Conservation (phyloP, 2,113 vertebrate species). For the Isichthys henryi region DNA sequence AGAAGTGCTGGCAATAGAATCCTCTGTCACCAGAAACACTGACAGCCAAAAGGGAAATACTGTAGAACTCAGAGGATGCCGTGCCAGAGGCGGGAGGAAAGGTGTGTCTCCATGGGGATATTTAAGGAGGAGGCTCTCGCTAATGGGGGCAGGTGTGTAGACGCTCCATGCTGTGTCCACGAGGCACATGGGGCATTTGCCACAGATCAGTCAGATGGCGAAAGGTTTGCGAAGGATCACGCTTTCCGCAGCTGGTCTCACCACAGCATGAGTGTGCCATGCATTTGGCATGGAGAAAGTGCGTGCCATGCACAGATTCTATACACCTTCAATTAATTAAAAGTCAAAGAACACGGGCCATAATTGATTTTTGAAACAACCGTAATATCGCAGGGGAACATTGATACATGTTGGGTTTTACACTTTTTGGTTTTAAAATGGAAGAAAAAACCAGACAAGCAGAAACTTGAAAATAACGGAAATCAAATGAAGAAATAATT, state of each 20-base stretch:
- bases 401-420: neutral
- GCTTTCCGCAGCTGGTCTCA: conserved; percentile 36
- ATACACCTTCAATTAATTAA: neutral
- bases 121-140: neutral
- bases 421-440: neutral
- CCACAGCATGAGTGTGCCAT: neutral
- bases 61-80: neutral
- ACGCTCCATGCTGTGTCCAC: conserved; percentile 33
- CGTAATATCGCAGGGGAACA: neutral
- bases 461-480: neutral
- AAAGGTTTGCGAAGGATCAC: conserved; percentile 45
- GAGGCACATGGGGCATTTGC: conserved; percentile 50
- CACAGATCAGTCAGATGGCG: conserved; percentile 49
- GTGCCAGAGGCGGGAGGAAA: neutral
- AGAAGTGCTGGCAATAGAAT: neutral
- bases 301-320: neutral
- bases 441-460: neutral
- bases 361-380: neutral
- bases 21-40: neutral
- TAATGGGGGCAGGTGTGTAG: neutral
- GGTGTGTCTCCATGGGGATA: neutral
- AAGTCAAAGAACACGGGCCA: neutral
- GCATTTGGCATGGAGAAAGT: conserved; percentile 11
- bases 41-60: neutral
- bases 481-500: neutral